Evolutionary conservation across 2,888 invertebrate genomes (phyloP), one percentile per base, ranked within the genome.

Genomic region (Antheraea yamamai): DNA sequence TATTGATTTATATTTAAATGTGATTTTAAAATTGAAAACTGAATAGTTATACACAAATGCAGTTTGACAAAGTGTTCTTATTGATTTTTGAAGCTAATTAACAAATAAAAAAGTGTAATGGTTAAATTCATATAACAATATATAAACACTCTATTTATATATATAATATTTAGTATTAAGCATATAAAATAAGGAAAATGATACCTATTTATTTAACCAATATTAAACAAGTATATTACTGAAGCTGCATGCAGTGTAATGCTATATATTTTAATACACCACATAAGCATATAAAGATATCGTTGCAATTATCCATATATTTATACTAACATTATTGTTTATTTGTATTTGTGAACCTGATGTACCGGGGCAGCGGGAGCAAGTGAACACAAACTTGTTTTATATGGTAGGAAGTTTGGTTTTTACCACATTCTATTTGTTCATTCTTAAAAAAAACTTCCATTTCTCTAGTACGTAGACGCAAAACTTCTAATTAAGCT

Each of bases 391-490:
- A 86, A 92, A 90, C 88, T 87, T 91, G 87, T 82, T 89, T 82
- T 92, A 89, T 88, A 94, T 95, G 95, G 95, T 95, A 95, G 92
- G 95, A 93, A 87, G 89, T 91, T 93, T 92, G 85, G 85, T 82
- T 88, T 47, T 89, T 89, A 85, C 83, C 78, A 85, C 78, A 81
- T 75, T 82, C 82, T 88, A 80, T 87, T 80, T 85, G 80, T 87
- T 78, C 86, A 82, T 82, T 82, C 86, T 85, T 79, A 77, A 72
- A 80, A 81, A 81, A 73, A 74, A 66, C 74, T 72, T 74, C 58
- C 76, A 74, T 71, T 51, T n/a, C 74, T 74, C 72, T 74, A 74
- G 73, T 35, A 55, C 55, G 51, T 76, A 74, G 75, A 66, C 51
- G 74, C 64, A 70, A 70, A 39, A 23, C 39, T 39, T 35, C 70